Evolutionary conservation across 2,113 vertebrate species (phyloP).

Genomic region (Strix uralensis): DNA sequence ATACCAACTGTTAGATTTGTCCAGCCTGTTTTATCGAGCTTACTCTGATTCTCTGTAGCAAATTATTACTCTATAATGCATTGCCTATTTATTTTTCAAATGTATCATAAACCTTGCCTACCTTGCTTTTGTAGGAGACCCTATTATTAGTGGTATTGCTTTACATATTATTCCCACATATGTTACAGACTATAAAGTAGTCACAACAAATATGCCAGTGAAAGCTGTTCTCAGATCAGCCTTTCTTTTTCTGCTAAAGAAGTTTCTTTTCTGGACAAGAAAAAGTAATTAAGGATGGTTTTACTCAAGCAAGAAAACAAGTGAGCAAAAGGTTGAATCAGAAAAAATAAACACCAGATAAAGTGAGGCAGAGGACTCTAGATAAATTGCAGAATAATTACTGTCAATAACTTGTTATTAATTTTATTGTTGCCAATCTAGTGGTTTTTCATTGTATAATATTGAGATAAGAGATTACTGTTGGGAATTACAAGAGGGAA

Average conservation of each 20-base stretch:
- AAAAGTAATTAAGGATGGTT: conserved; percentile 59
- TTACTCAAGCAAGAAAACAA: conserved; percentile 49
- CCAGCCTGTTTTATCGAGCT: conserved; percentile 24
- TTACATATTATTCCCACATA: conserved; percentile 44
- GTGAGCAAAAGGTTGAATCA: conserved; percentile 39
- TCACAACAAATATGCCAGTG: not conserved
- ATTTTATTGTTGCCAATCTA: conserved; percentile 22
- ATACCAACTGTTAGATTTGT: not conserved
- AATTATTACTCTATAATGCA: conserved; percentile 27
- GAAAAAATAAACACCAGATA: conserved; percentile 58
- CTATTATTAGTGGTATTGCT: not conserved
- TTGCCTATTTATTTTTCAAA: conserved; percentile 40
- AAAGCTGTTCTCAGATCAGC: not conserved
- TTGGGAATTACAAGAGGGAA: conserved; percentile 35
- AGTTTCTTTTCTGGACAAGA: conserved; percentile 28
- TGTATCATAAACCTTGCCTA: not conserved
- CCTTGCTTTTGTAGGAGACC: not conserved
- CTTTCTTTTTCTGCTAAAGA: conserved; percentile 25
- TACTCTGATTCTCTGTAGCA: not conserved
- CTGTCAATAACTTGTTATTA: conserved; percentile 42
- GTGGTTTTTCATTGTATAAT: conserved; percentile 44
- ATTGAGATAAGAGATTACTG: conserved; percentile 13
- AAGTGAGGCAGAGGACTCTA: not conserved
- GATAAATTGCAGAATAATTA: conserved; percentile 65
- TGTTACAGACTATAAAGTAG: not conserved